Evolutionary conservation across 2,888 invertebrate genomes (phyloP), one percentile per base, ranked within the genome.

Genomic region (Phyllotreta cruciferae): DNA sequence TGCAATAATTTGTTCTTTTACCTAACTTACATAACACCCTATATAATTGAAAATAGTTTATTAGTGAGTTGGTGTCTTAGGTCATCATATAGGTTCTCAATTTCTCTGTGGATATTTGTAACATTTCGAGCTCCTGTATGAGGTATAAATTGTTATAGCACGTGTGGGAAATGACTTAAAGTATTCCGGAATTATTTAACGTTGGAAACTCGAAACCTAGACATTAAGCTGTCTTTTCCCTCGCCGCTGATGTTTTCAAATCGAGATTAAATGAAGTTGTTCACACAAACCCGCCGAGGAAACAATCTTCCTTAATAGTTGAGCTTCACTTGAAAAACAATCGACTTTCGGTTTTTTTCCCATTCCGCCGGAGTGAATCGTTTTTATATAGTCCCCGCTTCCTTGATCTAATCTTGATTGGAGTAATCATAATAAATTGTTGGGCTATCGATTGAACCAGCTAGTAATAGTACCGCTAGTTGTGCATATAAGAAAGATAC

Each of bases 391-490:
- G 61, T 45, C 56, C 50, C 42, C 24, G 64, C 68, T 68, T 68
- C 66, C 66, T 66, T 56, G 61, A 56, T 66, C 49, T 61, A 66
- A 66, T 66, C 68, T 63, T 38, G 61, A 66, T 66, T 60, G 66
- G 56, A 56, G 53, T 68, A 66, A 68, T 68, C 68, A 68, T 66
- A 55, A 68, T 64, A 68, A 66, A 69, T 66, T 63, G 66, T 66
- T 60, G 54, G 44, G 42, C 53, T 58, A 62, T 67, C 63, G 61
- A 68, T 66, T 54, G 67, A 69, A 66, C 66, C 14, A 34, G 61
- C 54, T 63, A 66, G 66, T 64, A 64, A 41, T 60, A 66, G 66
- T 68, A 64, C 68, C 37, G 62, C 64, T 64, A 67, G 52, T 14
- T 52, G 34, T 49, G 9, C 24, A 24, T 39, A 50, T 52, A 52